phyloP scores from a whole-genome alignment of 2,797 vertebrate species.

The Sylvia borin region DNA sequence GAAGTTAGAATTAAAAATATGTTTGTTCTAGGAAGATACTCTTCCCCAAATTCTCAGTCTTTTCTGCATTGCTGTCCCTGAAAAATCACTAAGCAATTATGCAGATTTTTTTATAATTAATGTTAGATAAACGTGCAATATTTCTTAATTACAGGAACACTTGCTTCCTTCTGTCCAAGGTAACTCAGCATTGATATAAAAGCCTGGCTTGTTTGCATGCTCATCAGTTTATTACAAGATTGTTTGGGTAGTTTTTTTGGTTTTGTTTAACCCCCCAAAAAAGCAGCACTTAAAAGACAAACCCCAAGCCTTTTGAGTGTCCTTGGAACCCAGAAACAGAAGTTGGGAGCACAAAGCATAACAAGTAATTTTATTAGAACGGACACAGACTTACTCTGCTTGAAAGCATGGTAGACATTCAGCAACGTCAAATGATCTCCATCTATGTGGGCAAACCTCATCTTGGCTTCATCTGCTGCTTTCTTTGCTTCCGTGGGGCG shows the following conservation, averaged over 20 bases:
- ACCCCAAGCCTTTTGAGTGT: not conserved
- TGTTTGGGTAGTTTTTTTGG: not conserved
- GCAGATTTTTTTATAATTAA: not conserved
- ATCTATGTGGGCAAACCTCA: conserved; percentile 99
- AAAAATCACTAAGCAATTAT: conserved; percentile 10
- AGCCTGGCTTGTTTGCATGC: not conserved
- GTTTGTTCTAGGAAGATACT: not conserved
- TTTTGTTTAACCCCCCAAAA: not conserved
- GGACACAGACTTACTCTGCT: conserved; percentile 90
- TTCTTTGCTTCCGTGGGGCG: conserved; percentile 98
- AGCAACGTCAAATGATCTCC: conserved; percentile 99
- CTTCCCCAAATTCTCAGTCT: not conserved
- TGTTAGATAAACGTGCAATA: not conserved
- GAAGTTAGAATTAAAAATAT: not conserved
- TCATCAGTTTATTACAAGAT: not conserved
- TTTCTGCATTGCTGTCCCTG: not conserved
- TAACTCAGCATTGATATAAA: not conserved
- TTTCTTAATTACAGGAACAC: not conserved
- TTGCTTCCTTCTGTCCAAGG: conserved; percentile 29
- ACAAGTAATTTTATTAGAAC: not conserved
- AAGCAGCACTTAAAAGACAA: not conserved
- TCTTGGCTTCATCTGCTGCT: conserved; percentile 99
- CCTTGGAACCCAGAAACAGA: not conserved
- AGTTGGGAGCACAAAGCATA: not conserved
- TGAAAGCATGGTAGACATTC: conserved; percentile 99